A percentile compares a stretch with the other conserved stretches of the same genome.
phyloP scores from a whole-genome alignment of 2,113 vertebrate genomes.

The Pogonocichla stellata region DNA sequence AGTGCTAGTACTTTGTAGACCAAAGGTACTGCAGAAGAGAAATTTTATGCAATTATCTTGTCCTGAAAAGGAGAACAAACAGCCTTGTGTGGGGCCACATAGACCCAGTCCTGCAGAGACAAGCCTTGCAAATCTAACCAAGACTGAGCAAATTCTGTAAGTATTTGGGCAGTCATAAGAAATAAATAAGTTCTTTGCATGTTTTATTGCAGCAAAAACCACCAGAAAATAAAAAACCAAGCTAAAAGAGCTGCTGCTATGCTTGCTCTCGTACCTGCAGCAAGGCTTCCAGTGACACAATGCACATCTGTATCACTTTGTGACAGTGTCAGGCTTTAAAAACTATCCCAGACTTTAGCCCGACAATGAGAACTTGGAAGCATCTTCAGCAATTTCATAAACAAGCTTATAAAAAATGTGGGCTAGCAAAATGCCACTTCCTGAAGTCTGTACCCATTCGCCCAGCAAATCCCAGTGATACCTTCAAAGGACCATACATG shows the following conservation, averaged over 20 bases:
- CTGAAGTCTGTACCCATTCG: not conserved
- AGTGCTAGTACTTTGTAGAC: not conserved
- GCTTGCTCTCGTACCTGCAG: not conserved
- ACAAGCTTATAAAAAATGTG: not conserved
- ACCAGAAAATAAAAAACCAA: not conserved
- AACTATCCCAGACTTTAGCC: not conserved
- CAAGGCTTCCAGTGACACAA: not conserved
- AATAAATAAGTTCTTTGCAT: not conserved
- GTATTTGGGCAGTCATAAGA: not conserved
- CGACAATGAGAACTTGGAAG: accelerated
- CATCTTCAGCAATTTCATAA: not conserved
- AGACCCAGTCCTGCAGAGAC: not conserved
- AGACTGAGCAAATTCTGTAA: not conserved
- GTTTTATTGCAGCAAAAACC: not conserved
- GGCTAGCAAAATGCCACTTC: not conserved
- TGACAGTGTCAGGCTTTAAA: not conserved
- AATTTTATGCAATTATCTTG: not conserved
- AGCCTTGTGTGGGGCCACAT: not conserved
- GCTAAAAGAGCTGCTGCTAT: not conserved
- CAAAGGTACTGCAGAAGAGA: not conserved
- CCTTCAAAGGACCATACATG: not conserved
- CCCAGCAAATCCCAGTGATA: not conserved
- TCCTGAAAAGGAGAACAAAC: not conserved
- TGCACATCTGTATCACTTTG: not conserved
- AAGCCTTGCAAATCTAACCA: not conserved